Base-by-base conservation (phyloP, 2,888 invertebrate species). In the Tiliacea aurago region DNA sequence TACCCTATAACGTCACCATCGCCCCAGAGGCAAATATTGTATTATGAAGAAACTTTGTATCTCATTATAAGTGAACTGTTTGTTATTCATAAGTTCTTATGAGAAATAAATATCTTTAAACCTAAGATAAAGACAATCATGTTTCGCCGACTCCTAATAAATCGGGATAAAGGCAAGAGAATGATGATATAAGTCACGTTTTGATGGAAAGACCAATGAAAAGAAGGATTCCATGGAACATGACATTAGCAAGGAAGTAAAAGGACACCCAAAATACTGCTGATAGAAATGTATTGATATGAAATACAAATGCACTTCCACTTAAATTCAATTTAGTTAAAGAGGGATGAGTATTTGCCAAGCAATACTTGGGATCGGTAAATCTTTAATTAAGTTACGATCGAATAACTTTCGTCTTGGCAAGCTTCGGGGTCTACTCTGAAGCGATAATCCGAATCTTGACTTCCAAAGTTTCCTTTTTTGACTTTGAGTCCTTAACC, bases 291-390 rank as follows among this genome's bases (percentile, higher is more conserved):
- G 1, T 37, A 49, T 18, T 7, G 23, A 23, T 28, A 23, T 15
- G n/a, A 68, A 68, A 51, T 4, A 51, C n/a, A 51, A 69, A 53
- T 53, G 33, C 33, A n/a, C 5, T 23, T 13, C 33, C 33, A 53
- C 4, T 33, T 20, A 23, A 53, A 43, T 70, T 51, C 11, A 69
- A 70, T 51, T 70, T 51, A n/a, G 18, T n/a, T 70, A 70, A 53
- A 13, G 18, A 37, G 10, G 2, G 41, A 47, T 41, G 7, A 70
- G 0, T 28, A 70, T 56, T 56, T 71, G 47, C 47, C 45, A 56
- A 70, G 28, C 45, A 20, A 71, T 11, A 71, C 72, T 71, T 71
- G 71, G 56, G 47, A 71, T 49, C 10, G 28, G 1, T 2, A 33
- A 49, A 10, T 41, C 47, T 41, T 5, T 56, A 70, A 71, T 70